These are phyloP conservation scores for Melitaea cinxia DNA, from an alignment of 1,140 invertebrate genomes.

Conservation along the genomic window DNA sequence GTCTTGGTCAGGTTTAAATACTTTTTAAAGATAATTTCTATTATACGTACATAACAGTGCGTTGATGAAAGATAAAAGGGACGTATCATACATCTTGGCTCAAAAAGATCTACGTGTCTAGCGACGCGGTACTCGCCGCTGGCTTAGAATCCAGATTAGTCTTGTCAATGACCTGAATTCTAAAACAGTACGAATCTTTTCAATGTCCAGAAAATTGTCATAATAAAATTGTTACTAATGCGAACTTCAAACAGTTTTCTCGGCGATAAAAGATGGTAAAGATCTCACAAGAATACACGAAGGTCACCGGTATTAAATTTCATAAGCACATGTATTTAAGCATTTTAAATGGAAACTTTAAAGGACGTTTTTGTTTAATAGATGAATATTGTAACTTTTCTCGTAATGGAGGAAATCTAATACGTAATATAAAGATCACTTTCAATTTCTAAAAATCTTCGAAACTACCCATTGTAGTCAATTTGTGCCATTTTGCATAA, in stretches of 20 bases:
- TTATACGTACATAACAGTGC: conserved; percentile 5
- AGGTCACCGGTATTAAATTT: neutral
- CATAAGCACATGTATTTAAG: neutral
- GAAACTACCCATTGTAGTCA: conserved; percentile 54
- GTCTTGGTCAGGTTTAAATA: neutral
- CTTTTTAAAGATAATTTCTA: neutral
- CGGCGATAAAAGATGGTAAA: neutral
- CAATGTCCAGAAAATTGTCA: conserved; percentile 41
- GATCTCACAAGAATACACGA: neutral
- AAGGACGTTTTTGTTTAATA: neutral
- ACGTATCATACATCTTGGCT: neutral
- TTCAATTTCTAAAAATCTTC: conserved; percentile 41
- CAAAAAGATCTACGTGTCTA: conserved; percentile 38
- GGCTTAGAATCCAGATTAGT: conserved; percentile 68
- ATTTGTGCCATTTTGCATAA: conserved; percentile 68
- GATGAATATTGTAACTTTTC: too few species aligned
- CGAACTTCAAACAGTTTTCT: conserved; percentile 26
- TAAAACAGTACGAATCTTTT: conserved; percentile 43
- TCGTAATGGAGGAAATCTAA: too few species aligned
- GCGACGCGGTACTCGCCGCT: conserved; percentile 46
- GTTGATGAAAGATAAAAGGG: neutral
- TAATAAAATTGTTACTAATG: conserved; percentile 16
- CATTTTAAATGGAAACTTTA: neutral
- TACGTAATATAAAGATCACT: conserved; percentile 43
- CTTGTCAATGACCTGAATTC: conserved; percentile 51